Evolutionary conservation across 2,888 invertebrate species (phyloP), one percentile per base, ranked within the genome.

Genomic region (Hesperia comma): DNA sequence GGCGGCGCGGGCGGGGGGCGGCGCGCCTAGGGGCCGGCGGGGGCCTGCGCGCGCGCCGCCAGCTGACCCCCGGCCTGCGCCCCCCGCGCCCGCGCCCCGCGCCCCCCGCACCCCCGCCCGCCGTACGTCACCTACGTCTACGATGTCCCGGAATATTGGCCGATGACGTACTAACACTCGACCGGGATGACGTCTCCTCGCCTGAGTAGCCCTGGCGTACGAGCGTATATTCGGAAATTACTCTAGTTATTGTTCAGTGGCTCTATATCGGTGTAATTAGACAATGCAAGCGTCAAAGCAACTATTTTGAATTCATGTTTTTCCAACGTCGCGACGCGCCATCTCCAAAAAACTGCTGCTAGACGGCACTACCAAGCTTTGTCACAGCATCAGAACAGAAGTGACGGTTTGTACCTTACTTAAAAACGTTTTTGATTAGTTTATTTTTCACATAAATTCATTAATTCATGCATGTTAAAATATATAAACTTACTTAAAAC

Each of bases 11-110:
- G 79, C 72, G 76, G 67, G 40, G 79, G 81, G 70, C 87, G 89
- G 71, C 86, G 89, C 60, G 80, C 87, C 76, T 89, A 89, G 90
- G 77, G 84, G 57, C 69, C 77, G 79, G 82, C 72, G 66, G 69
- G 74, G 69, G 72, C 69, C 66, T 61, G 67, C 53, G 67, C 67
- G 54, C 70, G 62, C 63, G 68, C 68, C 69, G 63, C 64, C 68
- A 71, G 72, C 71, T 72, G 70, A 72, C 69, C 49, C 54, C 63
- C 1, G 46, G 68, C 57, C 8, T 66, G 46, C 72, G 69, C 66
- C 63, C 33, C 58, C 61, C 63, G 68, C 46, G 37, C 26, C 26
- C n/a, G n/a, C n/a, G n/a, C n/a, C n/a, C n/a, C n/a, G n/a, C n/a
- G n/a, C n/a, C 26, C 26, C 26, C 26, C 3, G 3, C 3, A 26